phyloP scores from a whole-genome alignment of 1,140 invertebrate species.

The Mizuhopecten yessoensis region DNA sequence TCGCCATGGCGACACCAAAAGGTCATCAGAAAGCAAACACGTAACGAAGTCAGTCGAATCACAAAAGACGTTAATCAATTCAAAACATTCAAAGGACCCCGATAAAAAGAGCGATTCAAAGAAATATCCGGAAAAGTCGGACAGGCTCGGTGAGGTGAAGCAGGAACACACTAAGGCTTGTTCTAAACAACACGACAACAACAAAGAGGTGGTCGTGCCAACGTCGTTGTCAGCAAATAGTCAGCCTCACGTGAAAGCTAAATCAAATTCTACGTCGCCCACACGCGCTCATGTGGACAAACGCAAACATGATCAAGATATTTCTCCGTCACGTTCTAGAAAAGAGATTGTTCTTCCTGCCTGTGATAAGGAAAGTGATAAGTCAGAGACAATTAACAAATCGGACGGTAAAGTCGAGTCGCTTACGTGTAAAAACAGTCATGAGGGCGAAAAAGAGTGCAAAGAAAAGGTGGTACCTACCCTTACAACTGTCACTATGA shows the following conservation, averaged over 20 bases:
- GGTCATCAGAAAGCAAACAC: neutral
- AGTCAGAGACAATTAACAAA: neutral
- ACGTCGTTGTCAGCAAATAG: neutral
- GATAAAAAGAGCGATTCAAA: constrained; percentile 51
- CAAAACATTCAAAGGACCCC: constrained; percentile 50
- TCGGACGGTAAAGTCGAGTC: constrained; percentile 2
- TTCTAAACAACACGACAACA: neutral
- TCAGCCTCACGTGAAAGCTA: neutral
- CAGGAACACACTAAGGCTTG: neutral
- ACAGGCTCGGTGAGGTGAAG: neutral
- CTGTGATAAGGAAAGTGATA: neutral
- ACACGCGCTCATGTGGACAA: neutral
- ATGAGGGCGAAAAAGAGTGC: neutral
- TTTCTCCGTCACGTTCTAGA: neutral
- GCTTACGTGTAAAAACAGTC: neutral
- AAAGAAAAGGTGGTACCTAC: neutral
- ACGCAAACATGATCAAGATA: constrained; percentile 5
- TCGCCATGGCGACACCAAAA: neutral
- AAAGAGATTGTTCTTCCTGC: neutral
- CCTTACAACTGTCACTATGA: constrained; percentile 19
- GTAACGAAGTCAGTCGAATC: neutral
- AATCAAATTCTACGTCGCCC: neutral
- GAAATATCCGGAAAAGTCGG: constrained; percentile 7
- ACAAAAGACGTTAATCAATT: neutral
- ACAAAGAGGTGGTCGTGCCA: neutral